These are phyloP conservation scores for Micromesistius poutassou DNA, from an alignment of 2,797 vertebrate species.

Conservation along the genomic window DNA sequence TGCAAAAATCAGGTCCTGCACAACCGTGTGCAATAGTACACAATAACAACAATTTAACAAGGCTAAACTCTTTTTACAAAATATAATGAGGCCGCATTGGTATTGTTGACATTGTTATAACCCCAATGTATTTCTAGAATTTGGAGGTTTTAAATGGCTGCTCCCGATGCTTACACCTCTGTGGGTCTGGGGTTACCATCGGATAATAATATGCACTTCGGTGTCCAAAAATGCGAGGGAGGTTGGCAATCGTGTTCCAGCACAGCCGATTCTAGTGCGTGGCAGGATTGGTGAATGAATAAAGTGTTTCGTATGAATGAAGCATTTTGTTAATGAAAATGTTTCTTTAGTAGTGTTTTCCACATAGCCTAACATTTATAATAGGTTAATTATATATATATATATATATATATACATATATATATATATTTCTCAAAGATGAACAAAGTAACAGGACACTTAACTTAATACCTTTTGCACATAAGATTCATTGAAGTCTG, in stretches of 20 bases:
- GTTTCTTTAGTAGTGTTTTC: not conserved
- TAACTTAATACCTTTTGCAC: constrained; percentile 3
- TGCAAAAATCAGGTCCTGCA: not conserved
- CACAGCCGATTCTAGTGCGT: not conserved
- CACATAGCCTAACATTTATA: not conserved
- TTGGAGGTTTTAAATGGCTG: not conserved
- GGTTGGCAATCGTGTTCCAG: not conserved
- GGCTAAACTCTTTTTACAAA: not conserved
- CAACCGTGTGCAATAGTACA: not conserved
- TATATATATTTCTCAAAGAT: not conserved
- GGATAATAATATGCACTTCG: not conserved
- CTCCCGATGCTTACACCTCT: not conserved
- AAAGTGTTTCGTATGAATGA: not conserved
- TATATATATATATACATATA: not conserved
- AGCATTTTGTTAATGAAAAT: not conserved
- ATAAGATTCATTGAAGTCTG: not conserved
- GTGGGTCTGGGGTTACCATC: not conserved
- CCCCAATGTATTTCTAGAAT: not conserved
- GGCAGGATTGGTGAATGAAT: not conserved
- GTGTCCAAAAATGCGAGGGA: not conserved
- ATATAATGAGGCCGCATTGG: not conserved
- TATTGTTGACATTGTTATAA: not conserved
- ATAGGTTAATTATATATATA: not conserved
- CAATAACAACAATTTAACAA: not conserved
- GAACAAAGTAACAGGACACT: constrained; percentile 1